A percentile compares a stretch with the other conserved stretches of the same genome.
phyloP scores from a whole-genome alignment of 2,888 invertebrate species.

The Clivina fossor region DNA sequence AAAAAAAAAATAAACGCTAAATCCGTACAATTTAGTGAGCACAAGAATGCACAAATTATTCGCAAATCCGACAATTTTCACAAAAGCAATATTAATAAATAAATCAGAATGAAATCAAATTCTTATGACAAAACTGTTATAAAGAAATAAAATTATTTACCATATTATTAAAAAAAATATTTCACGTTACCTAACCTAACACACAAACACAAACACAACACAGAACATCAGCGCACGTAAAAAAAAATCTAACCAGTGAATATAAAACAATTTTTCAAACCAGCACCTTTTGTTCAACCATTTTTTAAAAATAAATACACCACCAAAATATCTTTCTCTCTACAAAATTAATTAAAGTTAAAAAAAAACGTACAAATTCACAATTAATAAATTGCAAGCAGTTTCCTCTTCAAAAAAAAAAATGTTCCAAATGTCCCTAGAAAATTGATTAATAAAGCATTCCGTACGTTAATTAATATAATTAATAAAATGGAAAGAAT shows the following conservation, averaged over 20 bases:
- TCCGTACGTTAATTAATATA: conserved; percentile 15
- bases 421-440: conserved; percentile 19
- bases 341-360: background rate
- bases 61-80: conserved; percentile 26
- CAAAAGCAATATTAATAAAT: conserved; percentile 32
- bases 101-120: conserved; percentile 29
- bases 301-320: conserved; percentile 2
- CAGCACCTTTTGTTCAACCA: conserved; percentile 10
- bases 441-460: conserved; percentile 17
- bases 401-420: conserved; percentile 12
- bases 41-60: conserved; percentile 31
- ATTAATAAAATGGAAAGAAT: conserved; percentile 1
- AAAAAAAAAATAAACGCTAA: conserved; percentile 10
- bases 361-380: conserved; percentile 15
- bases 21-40: conserved; percentile 26
- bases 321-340: conserved; percentile 10
- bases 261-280: background rate
- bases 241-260: background rate
- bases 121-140: conserved; percentile 33
- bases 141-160: too few relatives aligned
- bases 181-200: conserved; percentile 5
- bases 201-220: conserved; percentile 7
- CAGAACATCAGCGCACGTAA: background rate
- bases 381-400: conserved; percentile 1
- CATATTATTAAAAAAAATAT: conserved; percentile 15